Conservation (phyloP, 1,140 invertebrate genomes). For the Trypoxylus dichotomus region DNA sequence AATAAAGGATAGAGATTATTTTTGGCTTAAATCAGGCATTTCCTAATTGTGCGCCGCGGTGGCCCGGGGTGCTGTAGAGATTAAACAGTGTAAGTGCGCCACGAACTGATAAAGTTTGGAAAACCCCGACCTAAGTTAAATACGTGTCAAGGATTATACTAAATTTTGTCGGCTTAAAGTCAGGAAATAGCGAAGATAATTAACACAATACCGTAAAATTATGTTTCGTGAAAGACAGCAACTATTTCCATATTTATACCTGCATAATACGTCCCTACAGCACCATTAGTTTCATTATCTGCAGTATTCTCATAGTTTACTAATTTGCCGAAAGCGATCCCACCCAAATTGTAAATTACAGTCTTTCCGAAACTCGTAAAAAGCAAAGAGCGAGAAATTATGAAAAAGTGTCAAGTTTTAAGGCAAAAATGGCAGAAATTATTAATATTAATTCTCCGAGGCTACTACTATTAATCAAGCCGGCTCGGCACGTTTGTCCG, state of each 20-base stretch:
- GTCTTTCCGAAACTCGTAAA: neutral
- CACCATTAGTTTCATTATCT: neutral
- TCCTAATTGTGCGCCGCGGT: too few relatives aligned
- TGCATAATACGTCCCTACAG: neutral
- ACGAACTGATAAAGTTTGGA: too few relatives aligned
- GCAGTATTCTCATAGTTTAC: neutral
- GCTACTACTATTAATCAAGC: constrained; percentile 19
- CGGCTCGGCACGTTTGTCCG: neutral
- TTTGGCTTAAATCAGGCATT: too few relatives aligned
- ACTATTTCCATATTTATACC: constrained; percentile 3
- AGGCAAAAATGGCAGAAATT: constrained; percentile 15
- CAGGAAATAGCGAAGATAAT: too few relatives aligned
- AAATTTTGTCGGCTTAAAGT: too few relatives aligned
- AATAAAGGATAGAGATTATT: too few relatives aligned
- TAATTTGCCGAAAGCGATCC: constrained; percentile 23
- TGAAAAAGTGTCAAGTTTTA: constrained; percentile 17
- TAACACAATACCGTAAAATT: too few relatives aligned
- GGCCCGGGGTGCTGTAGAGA: too few relatives aligned
- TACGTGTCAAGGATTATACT: too few relatives aligned
- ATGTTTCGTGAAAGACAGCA: too few relatives aligned
- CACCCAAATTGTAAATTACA: constrained; percentile 20
- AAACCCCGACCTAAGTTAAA: too few relatives aligned
- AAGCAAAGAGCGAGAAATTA: constrained; percentile 16
- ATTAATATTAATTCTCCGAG: constrained; percentile 9
- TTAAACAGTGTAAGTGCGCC: too few relatives aligned